Base-by-base conservation (phyloP, 2,888 invertebrate species). In the Aleiodes leptofemur region DNA sequence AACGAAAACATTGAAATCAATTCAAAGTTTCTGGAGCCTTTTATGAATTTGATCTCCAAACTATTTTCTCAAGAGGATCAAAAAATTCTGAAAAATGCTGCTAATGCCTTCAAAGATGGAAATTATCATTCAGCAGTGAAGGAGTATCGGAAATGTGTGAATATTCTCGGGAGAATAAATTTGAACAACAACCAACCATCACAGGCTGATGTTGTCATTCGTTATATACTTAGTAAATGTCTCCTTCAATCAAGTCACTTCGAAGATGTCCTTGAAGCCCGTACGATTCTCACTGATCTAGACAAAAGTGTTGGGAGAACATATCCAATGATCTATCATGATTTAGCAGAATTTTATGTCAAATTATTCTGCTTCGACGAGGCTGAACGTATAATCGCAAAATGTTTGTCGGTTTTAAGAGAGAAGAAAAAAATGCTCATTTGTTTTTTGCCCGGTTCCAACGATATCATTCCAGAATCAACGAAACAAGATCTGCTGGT, bases 311-410 rank as follows among this genome's bases (percentile, higher is more conserved):
- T 78, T 11, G 78, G 73, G 8, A n/a, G 75, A 6, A 64, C 34
- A 31, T 80, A 84, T 75, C 86, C 85, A 31, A 77, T 80, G 56
- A 48, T 84, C 4, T 84, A 84, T 76, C 80, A 74, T 69, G 78
- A 83, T 2, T 57, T 86, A 14, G 83, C 78, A 7, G 76, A 81
- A 76, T 74, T 80, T 14, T 80, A 85, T 75, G 78, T 80, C 11
- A 83, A 84, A 77, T 73, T 84, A 9, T 85, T 80, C 74, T 78
- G 85, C 55, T 86, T 86, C 73, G 74, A 80, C n/a, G 55, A 78
- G 51, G 85, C 84, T 2, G 31, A 78, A 29, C 68, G 78, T 50
- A 43, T 70, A 3, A 50, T 84, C 4, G 76, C 79, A 5, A 69
- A 81, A 59, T 83, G 81, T 9, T 71, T 83, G 1, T 38, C 23